Conservation (phyloP, 2,888 invertebrate species). For the Tenthredo scrophulariae region DNA sequence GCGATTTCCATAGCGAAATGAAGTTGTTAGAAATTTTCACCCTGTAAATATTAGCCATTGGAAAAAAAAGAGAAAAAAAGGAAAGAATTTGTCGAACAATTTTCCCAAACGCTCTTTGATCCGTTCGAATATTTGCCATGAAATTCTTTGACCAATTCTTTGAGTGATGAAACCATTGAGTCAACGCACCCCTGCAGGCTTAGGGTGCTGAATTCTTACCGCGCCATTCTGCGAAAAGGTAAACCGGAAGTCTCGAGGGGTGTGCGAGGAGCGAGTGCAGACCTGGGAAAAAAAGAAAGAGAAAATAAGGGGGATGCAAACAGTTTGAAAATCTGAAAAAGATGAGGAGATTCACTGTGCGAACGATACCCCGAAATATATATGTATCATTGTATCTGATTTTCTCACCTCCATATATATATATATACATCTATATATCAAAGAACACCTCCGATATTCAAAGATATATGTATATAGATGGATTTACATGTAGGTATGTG, state of each 20-base stretch:
- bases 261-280: slow-evolving; percentile 61
- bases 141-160: not conserved
- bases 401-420: not conserved
- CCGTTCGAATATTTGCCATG: not conserved
- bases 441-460: not conserved
- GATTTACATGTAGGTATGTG: too few species aligned
- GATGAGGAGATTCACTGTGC: not conserved
- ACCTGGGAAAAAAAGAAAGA: slow-evolving; percentile 48
- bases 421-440: not conserved
- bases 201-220: not conserved
- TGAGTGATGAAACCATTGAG: not conserved
- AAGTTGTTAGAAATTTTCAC: not conserved
- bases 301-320: not conserved
- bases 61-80: not conserved
- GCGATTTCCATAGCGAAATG: not conserved
- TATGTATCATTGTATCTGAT: not conserved
- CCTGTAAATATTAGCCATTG: not conserved
- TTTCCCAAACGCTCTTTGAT: not conserved
- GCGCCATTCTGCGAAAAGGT: not conserved
- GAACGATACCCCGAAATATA: not conserved
- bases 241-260: not conserved
- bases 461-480: not conserved
- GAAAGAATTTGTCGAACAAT: not conserved
- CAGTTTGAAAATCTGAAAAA: not conserved
- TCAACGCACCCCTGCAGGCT: not conserved